Percentiles rank a stretch among this genome's conserved stretches.
Conservation (phyloP, 1,140 invertebrate genomes). For the Diabrotica virgifera region DNA sequence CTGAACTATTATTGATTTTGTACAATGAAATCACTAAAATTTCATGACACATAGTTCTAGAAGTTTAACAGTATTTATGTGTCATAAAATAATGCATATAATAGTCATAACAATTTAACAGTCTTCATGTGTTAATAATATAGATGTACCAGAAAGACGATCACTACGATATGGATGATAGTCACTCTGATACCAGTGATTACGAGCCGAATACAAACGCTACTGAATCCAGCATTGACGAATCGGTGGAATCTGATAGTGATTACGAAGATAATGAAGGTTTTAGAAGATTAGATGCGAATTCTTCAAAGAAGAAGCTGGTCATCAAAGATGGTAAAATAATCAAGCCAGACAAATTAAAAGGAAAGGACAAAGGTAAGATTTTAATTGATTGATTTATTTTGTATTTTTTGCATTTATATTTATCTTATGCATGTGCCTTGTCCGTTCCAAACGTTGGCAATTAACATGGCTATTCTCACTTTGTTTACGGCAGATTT, state of each 20-base stretch:
- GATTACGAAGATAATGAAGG: conserved; percentile 51
- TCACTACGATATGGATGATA: conserved; percentile 48
- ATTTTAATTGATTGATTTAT: background rate
- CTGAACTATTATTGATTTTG: too few relatives aligned
- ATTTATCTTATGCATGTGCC: too few relatives aligned
- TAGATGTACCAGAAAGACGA: conserved; percentile 33
- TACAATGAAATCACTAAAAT: too few relatives aligned
- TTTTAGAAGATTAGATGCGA: conserved; percentile 55
- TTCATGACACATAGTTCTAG: too few relatives aligned
- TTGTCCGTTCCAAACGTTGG: too few relatives aligned
- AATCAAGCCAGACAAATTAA: conserved; percentile 51
- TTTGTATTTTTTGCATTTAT: too few relatives aligned
- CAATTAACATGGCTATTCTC: too few relatives aligned
- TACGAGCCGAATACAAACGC: conserved; percentile 41
- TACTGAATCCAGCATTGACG: conserved; percentile 42
- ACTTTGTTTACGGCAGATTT: too few relatives aligned
- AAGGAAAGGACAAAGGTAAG: conserved; percentile 28
- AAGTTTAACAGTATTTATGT: background rate
- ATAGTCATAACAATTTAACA: too few relatives aligned
- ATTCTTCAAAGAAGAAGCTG: conserved; percentile 67
- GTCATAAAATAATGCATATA: too few relatives aligned
- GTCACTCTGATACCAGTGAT: conserved; percentile 46
- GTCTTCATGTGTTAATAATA: background rate
- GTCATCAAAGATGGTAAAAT: conserved; percentile 72
- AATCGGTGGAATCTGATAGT: conserved; percentile 51